phyloP scores from a whole-genome alignment of 2,113 vertebrate species.

The Panthera leo region DNA sequence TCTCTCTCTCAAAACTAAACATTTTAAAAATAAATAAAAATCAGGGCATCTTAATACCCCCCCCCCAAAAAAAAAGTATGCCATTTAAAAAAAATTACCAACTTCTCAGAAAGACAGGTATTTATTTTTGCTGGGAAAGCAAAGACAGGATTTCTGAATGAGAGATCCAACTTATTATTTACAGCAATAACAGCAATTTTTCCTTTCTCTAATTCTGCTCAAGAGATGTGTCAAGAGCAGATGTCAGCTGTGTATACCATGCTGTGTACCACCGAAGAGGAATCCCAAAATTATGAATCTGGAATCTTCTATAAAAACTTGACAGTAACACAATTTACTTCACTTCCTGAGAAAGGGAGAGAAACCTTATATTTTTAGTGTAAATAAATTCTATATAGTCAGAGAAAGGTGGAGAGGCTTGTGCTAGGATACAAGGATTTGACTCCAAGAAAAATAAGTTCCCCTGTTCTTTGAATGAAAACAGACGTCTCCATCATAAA shows the following conservation, averaged over 20 bases:
- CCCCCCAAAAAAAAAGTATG: neutral
- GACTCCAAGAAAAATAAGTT: neutral
- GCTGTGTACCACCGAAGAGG: neutral
- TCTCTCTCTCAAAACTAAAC: no score
- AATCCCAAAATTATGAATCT: neutral
- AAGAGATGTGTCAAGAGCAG: neutral
- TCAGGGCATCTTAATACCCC: neutral
- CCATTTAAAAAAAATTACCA: neutral
- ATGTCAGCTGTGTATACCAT: neutral
- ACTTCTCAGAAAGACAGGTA: neutral
- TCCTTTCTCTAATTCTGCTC: neutral
- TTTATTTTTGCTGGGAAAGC: neutral
- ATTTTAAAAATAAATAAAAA: neutral
- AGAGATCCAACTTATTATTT: neutral
- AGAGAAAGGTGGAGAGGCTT: neutral
- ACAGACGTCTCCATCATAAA: neutral
- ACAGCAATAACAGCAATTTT: neutral
- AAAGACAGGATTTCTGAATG: neutral
- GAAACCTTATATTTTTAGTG: neutral
- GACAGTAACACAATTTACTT: neutral
- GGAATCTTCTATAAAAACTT: neutral
- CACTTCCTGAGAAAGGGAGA: neutral
- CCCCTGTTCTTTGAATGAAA: neutral
- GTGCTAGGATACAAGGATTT: neutral
- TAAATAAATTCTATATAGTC: neutral